Conservation (phyloP, 1,140 invertebrate genomes). For the Drosophila ambigua region DNA sequence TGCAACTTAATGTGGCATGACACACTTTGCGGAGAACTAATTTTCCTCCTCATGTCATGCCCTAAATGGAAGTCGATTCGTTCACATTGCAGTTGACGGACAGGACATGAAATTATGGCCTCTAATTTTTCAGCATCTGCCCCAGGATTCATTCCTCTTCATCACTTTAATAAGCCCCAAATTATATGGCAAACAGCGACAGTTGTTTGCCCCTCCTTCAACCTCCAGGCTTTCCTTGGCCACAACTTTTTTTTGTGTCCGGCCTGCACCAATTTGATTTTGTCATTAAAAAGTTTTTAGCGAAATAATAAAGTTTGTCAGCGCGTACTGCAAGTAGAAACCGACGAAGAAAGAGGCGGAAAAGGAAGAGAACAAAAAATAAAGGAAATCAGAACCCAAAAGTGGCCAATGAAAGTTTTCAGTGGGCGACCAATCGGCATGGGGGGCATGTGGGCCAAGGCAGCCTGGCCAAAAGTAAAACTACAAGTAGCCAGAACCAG, state of each 20-base stretch:
- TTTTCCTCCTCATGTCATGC: background rate
- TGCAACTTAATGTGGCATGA: conserved; percentile 35
- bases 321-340: conserved; percentile 85
- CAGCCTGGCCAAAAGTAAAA: conserved; percentile 19
- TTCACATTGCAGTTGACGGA: conserved; percentile 11
- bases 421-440: conserved; percentile 9
- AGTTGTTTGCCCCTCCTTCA: background rate
- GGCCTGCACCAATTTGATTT: conserved; percentile 86
- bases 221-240: conserved; percentile 5
- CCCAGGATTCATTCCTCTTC: background rate
- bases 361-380: conserved; percentile 22
- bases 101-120: conserved; percentile 9
- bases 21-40: conserved; percentile 23
- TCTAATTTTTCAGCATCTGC: conserved; percentile 20
- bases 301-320: conserved; percentile 87
- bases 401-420: conserved; percentile 57
- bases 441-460: background rate
- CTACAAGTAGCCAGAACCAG: conserved; percentile 14
- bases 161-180: conserved; percentile 42
- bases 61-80: background rate
- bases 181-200: conserved; percentile 86
- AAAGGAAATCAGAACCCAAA: conserved; percentile 50
- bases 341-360: conserved; percentile 6
- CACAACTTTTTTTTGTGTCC: conserved; percentile 87
- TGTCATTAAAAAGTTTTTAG: conserved; percentile 84